Conservation (phyloP, 2,113 vertebrate species). For the Benitochromis conjunctus region DNA sequence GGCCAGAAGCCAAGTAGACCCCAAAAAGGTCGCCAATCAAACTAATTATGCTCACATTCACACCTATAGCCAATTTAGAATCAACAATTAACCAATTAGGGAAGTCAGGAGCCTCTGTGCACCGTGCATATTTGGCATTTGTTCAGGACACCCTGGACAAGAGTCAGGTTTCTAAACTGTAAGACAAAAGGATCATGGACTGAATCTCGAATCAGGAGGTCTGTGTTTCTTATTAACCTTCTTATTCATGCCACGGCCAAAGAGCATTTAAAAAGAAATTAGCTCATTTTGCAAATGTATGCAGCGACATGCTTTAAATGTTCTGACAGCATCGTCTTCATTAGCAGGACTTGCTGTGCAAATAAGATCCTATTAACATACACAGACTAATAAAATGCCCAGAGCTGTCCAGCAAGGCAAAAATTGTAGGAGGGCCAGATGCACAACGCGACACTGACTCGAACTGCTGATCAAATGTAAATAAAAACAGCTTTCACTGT, state of each 20-base stretch:
- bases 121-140: background rate
- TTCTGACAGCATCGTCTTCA: background rate
- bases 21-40: background rate
- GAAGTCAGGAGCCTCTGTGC: background rate
- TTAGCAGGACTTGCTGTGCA: background rate
- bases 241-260: background rate
- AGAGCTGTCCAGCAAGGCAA: background rate
- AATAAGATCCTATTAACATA: background rate
- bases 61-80: background rate
- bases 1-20: background rate
- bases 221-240: background rate
- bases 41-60: background rate
- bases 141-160: background rate
- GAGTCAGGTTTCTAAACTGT: background rate
- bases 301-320: background rate
- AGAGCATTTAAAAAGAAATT: background rate
- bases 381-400: background rate
- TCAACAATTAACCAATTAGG: background rate
- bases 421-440: background rate
- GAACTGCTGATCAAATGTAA: background rate
- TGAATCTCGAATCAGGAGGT: background rate
- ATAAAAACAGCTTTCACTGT: background rate
- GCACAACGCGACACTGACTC: background rate
- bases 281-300: background rate
- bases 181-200: background rate